Percentiles rank a stretch among this genome's conserved stretches.
Conservation (phyloP, 2,797 vertebrate genomes). For the Brachymystax lenok region DNA sequence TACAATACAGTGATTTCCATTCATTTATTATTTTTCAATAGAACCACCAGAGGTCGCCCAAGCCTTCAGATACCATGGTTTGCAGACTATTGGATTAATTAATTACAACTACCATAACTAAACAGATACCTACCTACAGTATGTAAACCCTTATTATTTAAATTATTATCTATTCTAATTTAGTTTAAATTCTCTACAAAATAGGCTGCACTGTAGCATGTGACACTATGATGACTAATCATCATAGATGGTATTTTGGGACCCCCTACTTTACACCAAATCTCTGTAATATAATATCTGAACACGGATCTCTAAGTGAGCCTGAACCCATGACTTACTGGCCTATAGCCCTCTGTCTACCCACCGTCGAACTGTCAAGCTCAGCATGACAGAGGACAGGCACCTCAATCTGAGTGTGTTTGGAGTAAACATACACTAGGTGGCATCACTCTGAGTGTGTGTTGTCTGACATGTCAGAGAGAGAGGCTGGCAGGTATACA, state of each 20-base stretch:
- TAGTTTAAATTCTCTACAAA: background rate
- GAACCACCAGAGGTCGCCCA: background rate
- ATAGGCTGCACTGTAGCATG: background rate
- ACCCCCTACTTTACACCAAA: slow-evolving; percentile 13
- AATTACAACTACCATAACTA: background rate
- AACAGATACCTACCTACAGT: background rate
- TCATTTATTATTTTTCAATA: background rate
- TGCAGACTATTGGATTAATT: background rate
- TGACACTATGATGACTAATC: background rate
- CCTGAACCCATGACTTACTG: slow-evolving; percentile 19
- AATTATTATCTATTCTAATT: too few relatives aligned
- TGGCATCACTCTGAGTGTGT: slow-evolving; percentile 48
- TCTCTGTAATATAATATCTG: slow-evolving; percentile 46
- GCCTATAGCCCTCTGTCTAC: background rate
- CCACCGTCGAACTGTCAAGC: slow-evolving; percentile 36
- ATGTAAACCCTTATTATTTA: too few relatives aligned
- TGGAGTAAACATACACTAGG: slow-evolving; percentile 24
- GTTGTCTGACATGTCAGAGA: slow-evolving; percentile 60
- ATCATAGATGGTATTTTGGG: slow-evolving; percentile 11
- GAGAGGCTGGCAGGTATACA: slow-evolving; percentile 35
- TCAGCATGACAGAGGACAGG: slow-evolving; percentile 56
- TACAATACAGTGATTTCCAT: background rate
- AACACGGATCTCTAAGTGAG: slow-evolving; percentile 31
- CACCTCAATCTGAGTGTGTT: slow-evolving; percentile 35
- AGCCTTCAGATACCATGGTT: background rate